phyloP scores from a whole-genome alignment of 2,888 invertebrate genomes.

The Aelia acuminata region DNA sequence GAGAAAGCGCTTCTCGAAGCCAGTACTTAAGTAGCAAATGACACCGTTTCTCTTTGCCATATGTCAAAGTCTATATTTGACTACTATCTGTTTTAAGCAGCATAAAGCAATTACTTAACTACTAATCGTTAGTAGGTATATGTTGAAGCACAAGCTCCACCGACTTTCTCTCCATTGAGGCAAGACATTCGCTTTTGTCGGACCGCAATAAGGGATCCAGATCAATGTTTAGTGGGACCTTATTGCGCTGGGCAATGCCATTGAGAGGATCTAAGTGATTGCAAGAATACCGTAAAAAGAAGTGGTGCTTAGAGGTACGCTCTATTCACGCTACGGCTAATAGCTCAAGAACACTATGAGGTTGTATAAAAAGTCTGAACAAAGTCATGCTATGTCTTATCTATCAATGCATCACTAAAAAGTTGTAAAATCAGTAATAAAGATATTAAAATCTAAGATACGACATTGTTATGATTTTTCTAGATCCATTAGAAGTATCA shows the following conservation, averaged over 20 bases:
- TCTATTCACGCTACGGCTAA: not conserved
- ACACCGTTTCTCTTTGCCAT: not conserved
- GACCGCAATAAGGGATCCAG: not conserved
- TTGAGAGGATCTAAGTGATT: not conserved
- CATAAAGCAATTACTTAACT: not conserved
- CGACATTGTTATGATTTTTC: not conserved
- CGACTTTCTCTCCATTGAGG: not conserved
- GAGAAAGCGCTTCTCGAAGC: not conserved
- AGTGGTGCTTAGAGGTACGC: not conserved
- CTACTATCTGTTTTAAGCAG: not conserved
- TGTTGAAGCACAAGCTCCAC: not conserved
- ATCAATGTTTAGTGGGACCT: not conserved
- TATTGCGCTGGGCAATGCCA: not conserved
- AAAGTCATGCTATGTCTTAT: not conserved
- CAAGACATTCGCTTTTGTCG: constrained; percentile 19
- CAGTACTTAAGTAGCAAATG: not conserved
- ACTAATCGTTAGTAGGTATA: not conserved
- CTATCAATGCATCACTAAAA: not conserved
- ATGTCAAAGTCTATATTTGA: not conserved
- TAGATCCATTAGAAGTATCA: not conserved
- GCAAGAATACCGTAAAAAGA: not conserved
- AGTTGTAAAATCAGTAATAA: not conserved
- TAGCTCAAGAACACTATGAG: not conserved
- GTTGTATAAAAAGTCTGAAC: not conserved
- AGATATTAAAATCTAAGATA: not conserved